These are phyloP conservation scores for Pseudeuparius sepicola DNA, from an alignment of 2,888 invertebrate genomes.

Conservation along the genomic window DNA sequence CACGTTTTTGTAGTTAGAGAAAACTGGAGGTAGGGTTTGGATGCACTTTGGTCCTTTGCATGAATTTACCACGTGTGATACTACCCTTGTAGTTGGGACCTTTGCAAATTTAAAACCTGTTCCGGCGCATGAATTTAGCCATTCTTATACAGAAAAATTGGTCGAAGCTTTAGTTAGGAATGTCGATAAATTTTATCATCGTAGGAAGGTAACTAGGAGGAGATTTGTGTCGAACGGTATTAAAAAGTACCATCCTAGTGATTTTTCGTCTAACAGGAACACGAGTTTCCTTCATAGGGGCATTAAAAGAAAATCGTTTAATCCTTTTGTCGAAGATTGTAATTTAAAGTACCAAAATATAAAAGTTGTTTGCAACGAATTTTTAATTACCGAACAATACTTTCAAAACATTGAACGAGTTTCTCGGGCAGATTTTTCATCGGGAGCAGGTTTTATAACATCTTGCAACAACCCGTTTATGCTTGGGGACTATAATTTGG, in stretches of 20 bases:
- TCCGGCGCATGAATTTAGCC: conserved; percentile 21
- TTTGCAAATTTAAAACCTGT: conserved; percentile 26
- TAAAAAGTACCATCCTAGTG: conserved; percentile 33
- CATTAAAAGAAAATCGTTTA: too few species aligned
- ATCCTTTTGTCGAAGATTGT: too few species aligned
- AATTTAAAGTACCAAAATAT: too few species aligned
- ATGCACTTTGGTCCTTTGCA: conserved; percentile 26
- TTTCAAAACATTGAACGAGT: too few species aligned
- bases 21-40: conserved; percentile 26
- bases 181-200: conserved; percentile 39
- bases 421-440: too few species aligned
- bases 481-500: too few species aligned
- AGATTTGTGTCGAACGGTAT: conserved; percentile 37
- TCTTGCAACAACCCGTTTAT: too few species aligned
- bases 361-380: too few species aligned
- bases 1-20: conserved; percentile 35
- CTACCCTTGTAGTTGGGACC: conserved; percentile 24
- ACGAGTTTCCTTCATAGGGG: too few species aligned
- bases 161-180: conserved; percentile 37
- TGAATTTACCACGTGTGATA: conserved; percentile 28
- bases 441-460: too few species aligned
- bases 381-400: too few species aligned
- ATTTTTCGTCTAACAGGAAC: too few species aligned
- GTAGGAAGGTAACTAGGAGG: conserved; percentile 33
- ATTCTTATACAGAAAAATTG: conserved; percentile 25